Evolutionary conservation across 2,888 invertebrate genomes (phyloP).

Genomic region (Drosophila planitibia): DNA sequence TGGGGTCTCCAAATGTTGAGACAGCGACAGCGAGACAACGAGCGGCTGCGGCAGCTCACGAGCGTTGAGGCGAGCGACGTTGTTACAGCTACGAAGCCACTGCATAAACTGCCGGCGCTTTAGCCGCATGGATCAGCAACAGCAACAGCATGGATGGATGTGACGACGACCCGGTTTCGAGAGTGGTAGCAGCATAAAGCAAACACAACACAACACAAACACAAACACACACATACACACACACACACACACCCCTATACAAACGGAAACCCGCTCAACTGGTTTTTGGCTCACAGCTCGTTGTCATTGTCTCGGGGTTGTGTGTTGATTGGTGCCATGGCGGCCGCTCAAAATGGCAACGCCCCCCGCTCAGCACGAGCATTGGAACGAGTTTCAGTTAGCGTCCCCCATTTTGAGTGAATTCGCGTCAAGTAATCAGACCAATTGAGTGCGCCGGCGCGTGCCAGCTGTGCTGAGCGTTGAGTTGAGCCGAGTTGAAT

Average conservation of each 20-base stretch:
- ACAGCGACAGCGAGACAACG: constrained; percentile 20
- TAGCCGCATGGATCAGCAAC: constrained; percentile 33
- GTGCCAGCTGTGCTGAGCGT: constrained; percentile 62
- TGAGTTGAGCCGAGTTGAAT: constrained; percentile 28
- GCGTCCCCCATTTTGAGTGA: constrained; percentile 82
- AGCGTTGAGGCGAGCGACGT: constrained; percentile 67
- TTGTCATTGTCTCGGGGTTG: constrained; percentile 51
- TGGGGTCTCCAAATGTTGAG: constrained; percentile 1
- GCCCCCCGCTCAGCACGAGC: constrained; percentile 59
- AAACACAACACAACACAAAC: constrained; percentile 39
- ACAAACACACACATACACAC: constrained; percentile 20
- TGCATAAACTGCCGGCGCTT: constrained; percentile 76
- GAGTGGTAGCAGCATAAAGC: constrained; percentile 59
- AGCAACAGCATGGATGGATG: constrained; percentile 48
- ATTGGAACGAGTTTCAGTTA: constrained; percentile 62
- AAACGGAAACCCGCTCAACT: constrained; percentile 71
- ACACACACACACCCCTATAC: constrained; percentile 9
- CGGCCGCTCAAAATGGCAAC: constrained; percentile 53
- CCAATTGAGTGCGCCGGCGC: constrained; percentile 81
- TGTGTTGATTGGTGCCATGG: constrained; percentile 78
- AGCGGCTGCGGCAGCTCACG: constrained; percentile 48
- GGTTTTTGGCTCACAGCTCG: constrained; percentile 58
- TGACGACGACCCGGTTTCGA: constrained; percentile 62
- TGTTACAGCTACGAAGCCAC: constrained; percentile 79
- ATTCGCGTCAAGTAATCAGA: background rate